A percentile compares a stretch with the other conserved stretches of the same genome.
phyloP scores from a whole-genome alignment of 2,888 invertebrate species.

The Cosmorhoe ocellata region DNA sequence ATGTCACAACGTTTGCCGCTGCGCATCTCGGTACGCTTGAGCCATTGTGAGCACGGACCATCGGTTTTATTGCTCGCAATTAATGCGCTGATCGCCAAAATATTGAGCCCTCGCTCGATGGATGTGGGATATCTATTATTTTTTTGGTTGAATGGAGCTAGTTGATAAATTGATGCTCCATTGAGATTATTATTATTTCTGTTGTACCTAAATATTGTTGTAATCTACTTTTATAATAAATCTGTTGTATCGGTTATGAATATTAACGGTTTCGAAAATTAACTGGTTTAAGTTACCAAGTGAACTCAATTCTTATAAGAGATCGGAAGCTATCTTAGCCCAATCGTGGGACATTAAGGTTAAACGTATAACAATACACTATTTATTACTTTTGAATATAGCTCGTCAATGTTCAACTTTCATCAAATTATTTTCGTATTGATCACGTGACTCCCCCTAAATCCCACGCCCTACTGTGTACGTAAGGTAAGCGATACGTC shows the following conservation, averaged over 20 bases:
- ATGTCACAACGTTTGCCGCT: constrained; percentile 59
- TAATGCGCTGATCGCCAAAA: constrained; percentile 64
- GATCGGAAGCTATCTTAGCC: too few species aligned
- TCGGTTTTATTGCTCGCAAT: constrained; percentile 70
- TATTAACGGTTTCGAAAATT: too few species aligned
- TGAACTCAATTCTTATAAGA: too few species aligned
- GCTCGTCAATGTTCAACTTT: neutral
- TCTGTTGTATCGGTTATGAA: too few species aligned
- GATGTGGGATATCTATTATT: constrained; percentile 38
- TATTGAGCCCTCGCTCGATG: constrained; percentile 53
- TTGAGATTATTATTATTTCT: too few species aligned
- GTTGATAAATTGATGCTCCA: constrained; percentile 24
- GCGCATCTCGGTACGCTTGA: constrained; percentile 55
- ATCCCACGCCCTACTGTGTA: constrained; percentile 27
- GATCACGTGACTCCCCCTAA: constrained; percentile 13
- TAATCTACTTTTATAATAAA: too few species aligned
- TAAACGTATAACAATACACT: too few species aligned
- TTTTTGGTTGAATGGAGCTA: constrained; percentile 30
- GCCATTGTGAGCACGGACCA: constrained; percentile 57
- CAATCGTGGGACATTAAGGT: too few species aligned
- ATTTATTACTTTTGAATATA: too few species aligned
- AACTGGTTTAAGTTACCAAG: too few species aligned
- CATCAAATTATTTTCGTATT: constrained; percentile 9
- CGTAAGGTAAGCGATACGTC: constrained; percentile 32
- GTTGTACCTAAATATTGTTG: too few species aligned